These are phyloP conservation scores for Phania funesta DNA, from an alignment of 2,888 invertebrate species.

Conservation along the genomic window DNA sequence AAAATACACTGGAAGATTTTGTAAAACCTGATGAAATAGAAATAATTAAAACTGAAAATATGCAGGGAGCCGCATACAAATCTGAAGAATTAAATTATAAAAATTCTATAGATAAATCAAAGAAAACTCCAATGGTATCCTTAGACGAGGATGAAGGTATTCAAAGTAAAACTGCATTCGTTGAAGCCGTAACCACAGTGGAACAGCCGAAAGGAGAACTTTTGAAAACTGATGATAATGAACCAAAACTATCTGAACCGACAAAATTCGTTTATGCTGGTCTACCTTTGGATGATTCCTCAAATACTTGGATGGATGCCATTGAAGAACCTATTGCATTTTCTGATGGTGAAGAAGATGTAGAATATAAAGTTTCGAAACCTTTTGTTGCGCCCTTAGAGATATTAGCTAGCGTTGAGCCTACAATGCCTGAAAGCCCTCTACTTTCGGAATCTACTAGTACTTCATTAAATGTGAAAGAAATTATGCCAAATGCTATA, in stretches of 20 bases:
- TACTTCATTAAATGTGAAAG: too few relatives aligned
- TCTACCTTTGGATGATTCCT: slow-evolving; percentile 74
- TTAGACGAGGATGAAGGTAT: slow-evolving; percentile 75
- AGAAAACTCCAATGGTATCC: slow-evolving; percentile 74
- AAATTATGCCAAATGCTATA: too few relatives aligned
- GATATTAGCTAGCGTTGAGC: not conserved
- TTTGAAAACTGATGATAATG: not conserved
- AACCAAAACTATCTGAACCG: not conserved
- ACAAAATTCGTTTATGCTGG: slow-evolving; percentile 73
- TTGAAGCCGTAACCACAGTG: not conserved
- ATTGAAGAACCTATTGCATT: slow-evolving; percentile 72
- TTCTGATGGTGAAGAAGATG: slow-evolving; percentile 70
- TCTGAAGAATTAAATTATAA: not conserved
- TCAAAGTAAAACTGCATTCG: not conserved
- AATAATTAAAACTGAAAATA: not conserved
- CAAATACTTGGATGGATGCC: slow-evolving; percentile 75
- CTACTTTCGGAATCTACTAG: too few relatives aligned
- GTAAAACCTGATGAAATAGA: not conserved
- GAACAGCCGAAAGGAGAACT: not conserved
- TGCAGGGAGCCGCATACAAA: not conserved
- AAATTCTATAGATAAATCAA: slow-evolving; percentile 66
- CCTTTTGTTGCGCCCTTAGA: not conserved
- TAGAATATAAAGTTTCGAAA: slow-evolving; percentile 62
- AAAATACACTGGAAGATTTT: not conserved
- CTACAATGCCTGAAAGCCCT: too few relatives aligned